Conservation (phyloP, 2,113 vertebrate species). For the Reinhardtius hippoglossoides region DNA sequence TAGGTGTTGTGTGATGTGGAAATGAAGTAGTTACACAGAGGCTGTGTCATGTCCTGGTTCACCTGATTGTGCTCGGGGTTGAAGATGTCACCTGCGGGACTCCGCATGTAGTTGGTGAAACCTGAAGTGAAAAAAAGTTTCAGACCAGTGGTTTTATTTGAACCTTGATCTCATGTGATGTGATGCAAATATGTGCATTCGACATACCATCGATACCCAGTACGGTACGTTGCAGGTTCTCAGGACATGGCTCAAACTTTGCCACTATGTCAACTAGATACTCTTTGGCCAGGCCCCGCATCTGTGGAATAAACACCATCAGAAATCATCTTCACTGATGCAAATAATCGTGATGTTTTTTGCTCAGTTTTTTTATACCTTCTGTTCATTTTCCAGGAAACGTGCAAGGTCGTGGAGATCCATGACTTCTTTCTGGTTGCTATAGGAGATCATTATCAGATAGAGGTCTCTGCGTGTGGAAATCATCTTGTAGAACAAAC, state of each 20-base stretch:
- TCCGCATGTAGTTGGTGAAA: constrained; percentile 93
- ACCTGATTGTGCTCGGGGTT: constrained; percentile 90
- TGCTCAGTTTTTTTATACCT: constrained; percentile 78
- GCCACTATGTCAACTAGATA: constrained; percentile 87
- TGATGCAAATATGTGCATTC: background rate
- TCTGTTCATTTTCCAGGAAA: constrained; percentile 93
- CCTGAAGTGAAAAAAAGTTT: constrained; percentile 74
- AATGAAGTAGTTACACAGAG: constrained; percentile 92
- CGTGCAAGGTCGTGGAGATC: constrained; percentile 85
- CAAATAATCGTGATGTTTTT: background rate
- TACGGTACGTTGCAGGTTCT: constrained; percentile 86
- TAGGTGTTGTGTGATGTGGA: constrained; percentile 97
- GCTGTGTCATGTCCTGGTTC: constrained; percentile 93
- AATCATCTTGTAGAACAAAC: constrained; percentile 97
- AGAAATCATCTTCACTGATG: background rate
- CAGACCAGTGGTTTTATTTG: background rate
- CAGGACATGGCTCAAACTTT: constrained; percentile 91
- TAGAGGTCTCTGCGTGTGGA: constrained; percentile 94
- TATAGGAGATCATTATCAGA: constrained; percentile 95
- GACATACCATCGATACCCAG: constrained; percentile 93
- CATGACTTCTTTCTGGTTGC: constrained; percentile 93
- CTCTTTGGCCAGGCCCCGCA: constrained; percentile 86
- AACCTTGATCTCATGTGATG: background rate
- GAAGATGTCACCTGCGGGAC: constrained; percentile 92
- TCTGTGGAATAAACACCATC: constrained; percentile 75